phyloP scores from a whole-genome alignment of 2,113 vertebrate genomes.

The Hystrix brachyura region DNA sequence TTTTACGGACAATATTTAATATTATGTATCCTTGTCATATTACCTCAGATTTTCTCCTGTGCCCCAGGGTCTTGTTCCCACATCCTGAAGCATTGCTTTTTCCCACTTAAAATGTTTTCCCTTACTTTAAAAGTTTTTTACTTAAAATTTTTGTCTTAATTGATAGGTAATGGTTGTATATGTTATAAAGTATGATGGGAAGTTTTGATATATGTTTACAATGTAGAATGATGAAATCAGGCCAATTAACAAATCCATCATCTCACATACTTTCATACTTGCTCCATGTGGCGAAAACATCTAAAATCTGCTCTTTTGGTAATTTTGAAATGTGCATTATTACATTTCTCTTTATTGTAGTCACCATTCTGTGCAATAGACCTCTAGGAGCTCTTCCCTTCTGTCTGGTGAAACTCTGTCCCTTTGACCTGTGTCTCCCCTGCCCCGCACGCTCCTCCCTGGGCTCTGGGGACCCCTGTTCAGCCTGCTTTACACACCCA shows the following conservation, averaged over 20 bases:
- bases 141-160: background rate
- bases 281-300: background rate
- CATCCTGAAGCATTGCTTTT: background rate
- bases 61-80: background rate
- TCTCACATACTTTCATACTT: background rate
- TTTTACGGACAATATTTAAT: background rate
- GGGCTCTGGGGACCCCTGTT: background rate
- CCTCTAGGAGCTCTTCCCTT: too few species aligned
- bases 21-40: background rate
- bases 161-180: background rate
- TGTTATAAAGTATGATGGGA: background rate
- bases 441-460: too few species aligned
- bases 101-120: background rate
- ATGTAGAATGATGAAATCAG: background rate
- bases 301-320: background rate
- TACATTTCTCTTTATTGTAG: background rate
- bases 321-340: background rate
- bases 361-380: too few species aligned
- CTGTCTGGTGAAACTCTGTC: too few species aligned
- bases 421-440: too few species aligned
- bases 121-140: background rate
- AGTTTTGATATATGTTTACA: background rate
- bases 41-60: background rate
- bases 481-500: background rate
- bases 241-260: background rate